Conservation (phyloP, 35 echinoderm and acorn worm species). For the Diadema setosum region DNA sequence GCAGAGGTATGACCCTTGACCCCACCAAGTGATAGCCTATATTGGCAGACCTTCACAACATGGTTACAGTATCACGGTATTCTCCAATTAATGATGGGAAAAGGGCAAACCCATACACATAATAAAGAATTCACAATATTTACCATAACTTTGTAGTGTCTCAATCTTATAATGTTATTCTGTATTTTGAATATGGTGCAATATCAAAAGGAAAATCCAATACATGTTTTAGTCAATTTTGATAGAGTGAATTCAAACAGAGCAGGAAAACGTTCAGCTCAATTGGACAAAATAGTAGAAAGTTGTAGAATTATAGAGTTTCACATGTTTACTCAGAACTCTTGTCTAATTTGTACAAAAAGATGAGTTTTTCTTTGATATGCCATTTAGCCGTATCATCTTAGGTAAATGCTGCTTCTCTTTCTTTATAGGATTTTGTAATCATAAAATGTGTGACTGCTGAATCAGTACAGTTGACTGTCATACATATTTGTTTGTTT, state of each 20-base stretch:
- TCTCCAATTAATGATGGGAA: too few species aligned
- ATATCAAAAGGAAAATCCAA: too few species aligned
- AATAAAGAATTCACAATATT: too few species aligned
- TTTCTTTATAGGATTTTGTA: neutral
- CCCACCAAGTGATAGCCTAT: too few species aligned
- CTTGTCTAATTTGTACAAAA: too few species aligned
- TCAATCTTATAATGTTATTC: too few species aligned
- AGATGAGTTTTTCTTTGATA: neutral
- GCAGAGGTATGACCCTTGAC: constrained; percentile 82
- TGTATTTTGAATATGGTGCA: too few species aligned
- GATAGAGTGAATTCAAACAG: neutral
- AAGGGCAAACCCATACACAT: too few species aligned
- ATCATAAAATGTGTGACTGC: neutral
- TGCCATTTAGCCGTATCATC: neutral
- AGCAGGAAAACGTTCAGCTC: neutral
- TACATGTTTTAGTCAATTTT: neutral
- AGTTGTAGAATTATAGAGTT: neutral
- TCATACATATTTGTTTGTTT: neutral
- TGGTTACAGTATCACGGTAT: too few species aligned
- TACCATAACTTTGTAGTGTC: too few species aligned
- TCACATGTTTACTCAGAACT: neutral
- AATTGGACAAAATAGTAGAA: neutral
- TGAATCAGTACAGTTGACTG: neutral
- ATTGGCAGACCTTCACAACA: too few species aligned
- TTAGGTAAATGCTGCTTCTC: neutral